These are phyloP conservation scores for Sebastes iracundus DNA, from an alignment of 2,797 vertebrate species.

Conservation along the genomic window DNA sequence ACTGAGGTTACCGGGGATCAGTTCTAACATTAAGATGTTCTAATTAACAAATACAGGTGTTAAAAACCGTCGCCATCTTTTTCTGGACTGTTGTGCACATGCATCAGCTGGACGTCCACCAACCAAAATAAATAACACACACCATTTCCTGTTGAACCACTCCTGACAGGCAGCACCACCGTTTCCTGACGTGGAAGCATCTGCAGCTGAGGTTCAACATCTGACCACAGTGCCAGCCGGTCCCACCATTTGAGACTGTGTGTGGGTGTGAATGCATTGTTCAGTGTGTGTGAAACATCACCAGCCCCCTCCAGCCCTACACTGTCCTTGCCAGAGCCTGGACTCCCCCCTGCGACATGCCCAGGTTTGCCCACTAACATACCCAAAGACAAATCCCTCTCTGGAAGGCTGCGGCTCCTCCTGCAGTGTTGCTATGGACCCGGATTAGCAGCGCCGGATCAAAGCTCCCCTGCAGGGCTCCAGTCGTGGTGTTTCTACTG, in stretches of 20 bases:
- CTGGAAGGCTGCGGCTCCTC: slow-evolving; percentile 37
- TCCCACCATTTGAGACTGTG: slow-evolving; percentile 20
- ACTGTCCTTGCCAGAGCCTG: slow-evolving; percentile 21
- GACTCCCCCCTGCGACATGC: slow-evolving; percentile 62
- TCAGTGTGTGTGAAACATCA: slow-evolving; percentile 34
- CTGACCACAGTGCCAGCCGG: slow-evolving; percentile 21
- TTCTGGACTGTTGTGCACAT: background rate
- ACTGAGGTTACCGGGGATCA: slow-evolving; percentile 47
- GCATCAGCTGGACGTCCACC: slow-evolving; percentile 48
- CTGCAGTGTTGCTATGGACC: slow-evolving; percentile 52
- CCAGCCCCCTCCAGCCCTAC: background rate
- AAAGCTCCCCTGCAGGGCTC: slow-evolving; percentile 35
- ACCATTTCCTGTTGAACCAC: slow-evolving; percentile 56
- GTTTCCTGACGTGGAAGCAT: slow-evolving; percentile 71
- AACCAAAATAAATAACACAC: slow-evolving; percentile 56
- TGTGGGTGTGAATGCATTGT: slow-evolving; percentile 53
- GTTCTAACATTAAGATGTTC: slow-evolving; percentile 22
- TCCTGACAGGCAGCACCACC: slow-evolving; percentile 30
- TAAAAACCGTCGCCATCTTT: background rate
- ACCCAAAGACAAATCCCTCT: slow-evolving; percentile 49
- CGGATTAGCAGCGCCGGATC: slow-evolving; percentile 50
- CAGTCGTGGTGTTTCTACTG: slow-evolving; percentile 6
- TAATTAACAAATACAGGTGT: slow-evolving; percentile 45
- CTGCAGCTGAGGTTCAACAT: slow-evolving; percentile 50
- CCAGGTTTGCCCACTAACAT: slow-evolving; percentile 63